Base-by-base conservation (phyloP, 2,113 vertebrate genomes). In the Phoxinus phoxinus region DNA sequence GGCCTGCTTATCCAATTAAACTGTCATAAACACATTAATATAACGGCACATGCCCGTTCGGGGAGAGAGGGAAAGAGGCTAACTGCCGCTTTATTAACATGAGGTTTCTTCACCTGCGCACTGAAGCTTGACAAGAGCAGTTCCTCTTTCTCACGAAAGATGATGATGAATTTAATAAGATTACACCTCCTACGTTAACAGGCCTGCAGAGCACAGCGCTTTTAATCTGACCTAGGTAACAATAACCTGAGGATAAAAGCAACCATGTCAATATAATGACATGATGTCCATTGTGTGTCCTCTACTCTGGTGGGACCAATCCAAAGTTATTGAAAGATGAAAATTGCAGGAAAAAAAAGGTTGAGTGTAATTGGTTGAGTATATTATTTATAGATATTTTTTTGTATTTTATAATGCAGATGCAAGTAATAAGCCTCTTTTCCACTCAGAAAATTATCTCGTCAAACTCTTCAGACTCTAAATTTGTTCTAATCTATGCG, bases 1-100 rank as follows among this genome's bases (percentile, higher is more conserved):
- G 91, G 91, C 90, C 91, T 86, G 91, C 91, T 94, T 94, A 95
- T 93, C 93, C 94, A 93, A 94, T 93, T 93, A 94, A 92, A 92
- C 91, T 91, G 91, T 93, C 91, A 94, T 91, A 92, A 91, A 91
- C 91, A 93, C 89, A 94, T 93, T 93, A 94, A 92, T 90, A 73
- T 76, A 71, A 37, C 51, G 11, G 67, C 35, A 77, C n/a, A 74
- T 30, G 27, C 91, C 89, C 85, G 88, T 80, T 89, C 85, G 82
- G 87, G 89, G 85, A 87, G 46, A 89, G 23, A 61, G 27, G 85
- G 32, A 76, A 44, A 85, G 19, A 44, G 21, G 69, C 41, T 75
- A 74, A 79, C 59, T 41, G 6, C 44, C 12, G 15, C 32, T 59
- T 88, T 86, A 71, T 86, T 86, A 84, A 72, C 53, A 71, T 67